Percentiles rank a stretch among this genome's conserved stretches.
These are phyloP conservation scores for Serilophus lunatus DNA, from an alignment of 2,113 vertebrate genomes.

Conservation along the genomic window DNA sequence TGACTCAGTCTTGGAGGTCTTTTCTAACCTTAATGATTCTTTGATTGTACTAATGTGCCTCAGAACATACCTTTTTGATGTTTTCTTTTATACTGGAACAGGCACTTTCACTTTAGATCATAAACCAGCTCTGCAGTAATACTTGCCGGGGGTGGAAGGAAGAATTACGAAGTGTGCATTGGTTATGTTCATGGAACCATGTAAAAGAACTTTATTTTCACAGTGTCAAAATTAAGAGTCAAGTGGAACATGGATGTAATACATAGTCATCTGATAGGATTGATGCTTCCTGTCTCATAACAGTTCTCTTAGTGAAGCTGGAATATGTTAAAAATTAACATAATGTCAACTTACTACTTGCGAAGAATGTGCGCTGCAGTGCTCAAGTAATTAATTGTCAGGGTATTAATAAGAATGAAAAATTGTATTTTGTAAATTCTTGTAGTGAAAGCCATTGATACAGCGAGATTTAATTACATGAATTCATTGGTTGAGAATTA, in stretches of 20 bases:
- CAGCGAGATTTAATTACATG: not conserved
- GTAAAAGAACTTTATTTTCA: not conserved
- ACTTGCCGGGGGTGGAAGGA: not conserved
- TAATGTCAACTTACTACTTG: not conserved
- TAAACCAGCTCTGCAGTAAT: not conserved
- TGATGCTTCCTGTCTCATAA: not conserved
- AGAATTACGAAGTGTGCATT: not conserved
- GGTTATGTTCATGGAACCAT: not conserved
- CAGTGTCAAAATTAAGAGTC: not conserved
- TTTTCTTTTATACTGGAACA: not conserved
- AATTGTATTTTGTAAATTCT: not conserved
- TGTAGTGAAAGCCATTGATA: not conserved
- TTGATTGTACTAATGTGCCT: rapidly evolving
- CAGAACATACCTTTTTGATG: not conserved
- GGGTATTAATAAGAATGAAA: not conserved
- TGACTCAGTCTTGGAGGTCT: not conserved
- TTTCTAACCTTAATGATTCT: not conserved
- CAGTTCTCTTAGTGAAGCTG: not conserved
- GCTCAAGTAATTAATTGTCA: not conserved
- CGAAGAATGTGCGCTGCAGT: rapidly evolving
- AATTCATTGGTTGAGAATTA: not conserved
- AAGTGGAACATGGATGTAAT: not conserved
- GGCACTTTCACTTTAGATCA: not conserved
- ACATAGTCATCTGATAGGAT: not conserved
- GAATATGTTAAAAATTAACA: not conserved